Evolutionary conservation across 2,888 invertebrate species (phyloP).

Genomic region (Spisula subtruncata): DNA sequence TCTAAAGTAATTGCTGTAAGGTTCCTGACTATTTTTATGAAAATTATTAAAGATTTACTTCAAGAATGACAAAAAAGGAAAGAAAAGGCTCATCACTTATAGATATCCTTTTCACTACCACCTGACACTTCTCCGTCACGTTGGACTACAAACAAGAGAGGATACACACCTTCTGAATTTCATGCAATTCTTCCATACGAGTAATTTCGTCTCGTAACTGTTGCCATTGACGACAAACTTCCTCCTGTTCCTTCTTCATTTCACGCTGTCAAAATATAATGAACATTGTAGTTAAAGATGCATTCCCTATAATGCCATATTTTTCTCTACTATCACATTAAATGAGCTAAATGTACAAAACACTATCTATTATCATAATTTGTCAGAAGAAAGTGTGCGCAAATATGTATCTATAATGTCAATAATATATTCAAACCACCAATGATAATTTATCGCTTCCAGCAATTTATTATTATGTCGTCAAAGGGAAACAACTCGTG

Average conservation of each 20-base stretch:
- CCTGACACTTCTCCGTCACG: not conserved
- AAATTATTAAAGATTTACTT: not conserved
- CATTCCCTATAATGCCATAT: too few relatives aligned
- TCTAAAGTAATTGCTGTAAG: not conserved
- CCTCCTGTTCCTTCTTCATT: constrained; percentile 81
- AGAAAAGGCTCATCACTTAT: not conserved
- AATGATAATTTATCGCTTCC: too few relatives aligned
- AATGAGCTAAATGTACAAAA: too few relatives aligned
- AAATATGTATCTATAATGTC: too few relatives aligned
- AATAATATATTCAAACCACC: too few relatives aligned
- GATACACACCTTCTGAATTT: constrained; percentile 81
- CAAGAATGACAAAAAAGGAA: not conserved
- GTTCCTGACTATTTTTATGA: not conserved
- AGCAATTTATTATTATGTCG: too few relatives aligned
- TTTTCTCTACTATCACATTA: too few relatives aligned
- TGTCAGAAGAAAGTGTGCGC: too few relatives aligned
- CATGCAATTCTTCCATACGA: constrained; percentile 84
- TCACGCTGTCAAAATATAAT: constrained; percentile 66
- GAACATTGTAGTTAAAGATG: not conserved
- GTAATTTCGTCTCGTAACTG: constrained; percentile 83
- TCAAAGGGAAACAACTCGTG: too few relatives aligned
- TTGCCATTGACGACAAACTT: constrained; percentile 84
- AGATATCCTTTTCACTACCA: not conserved
- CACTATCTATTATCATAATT: too few relatives aligned
- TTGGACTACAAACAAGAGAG: not conserved